A percentile compares a stretch with the other conserved stretches of the same genome.
Evolutionary conservation across 2,888 invertebrate species (phyloP).

Genomic region (Latrodectus elegans): DNA sequence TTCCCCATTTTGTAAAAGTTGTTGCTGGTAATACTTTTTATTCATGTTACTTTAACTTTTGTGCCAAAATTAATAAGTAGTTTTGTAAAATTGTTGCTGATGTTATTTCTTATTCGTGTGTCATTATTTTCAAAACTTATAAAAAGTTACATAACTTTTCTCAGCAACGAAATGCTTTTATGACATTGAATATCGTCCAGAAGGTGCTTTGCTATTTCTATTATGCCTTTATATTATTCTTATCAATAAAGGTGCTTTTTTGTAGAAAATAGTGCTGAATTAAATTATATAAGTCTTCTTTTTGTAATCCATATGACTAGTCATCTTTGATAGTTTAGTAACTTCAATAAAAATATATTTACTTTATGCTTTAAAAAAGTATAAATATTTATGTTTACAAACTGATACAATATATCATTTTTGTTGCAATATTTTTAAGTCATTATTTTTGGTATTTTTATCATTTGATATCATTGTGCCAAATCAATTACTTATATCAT

Average conservation of each 20-base stretch:
- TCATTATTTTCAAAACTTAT: slow-evolving; percentile 13
- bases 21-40: background rate
- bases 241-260: slow-evolving; percentile 60
- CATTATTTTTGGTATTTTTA: no score
- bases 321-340: slow-evolving; percentile 25
- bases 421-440: no score
- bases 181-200: slow-evolving; percentile 41
- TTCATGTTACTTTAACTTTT: background rate
- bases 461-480: no score
- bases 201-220: slow-evolving; percentile 47
- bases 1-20: background rate
- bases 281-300: slow-evolving; percentile 55
- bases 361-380: no score
- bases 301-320: slow-evolving; percentile 35
- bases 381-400: no score
- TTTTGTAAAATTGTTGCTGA: slow-evolving; percentile 22
- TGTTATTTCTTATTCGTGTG: slow-evolving; percentile 24
- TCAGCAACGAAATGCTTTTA: slow-evolving; percentile 61
- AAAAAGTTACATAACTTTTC: slow-evolving; percentile 25
- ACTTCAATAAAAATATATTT: background rate
- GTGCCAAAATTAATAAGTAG: slow-evolving; percentile 27
- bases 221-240: slow-evolving; percentile 34
- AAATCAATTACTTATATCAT: no score
- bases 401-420: no score
- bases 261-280: slow-evolving; percentile 51